Evolutionary conservation across 2,113 vertebrate species (phyloP).

Genomic region (Megaceryle torquata): DNA sequence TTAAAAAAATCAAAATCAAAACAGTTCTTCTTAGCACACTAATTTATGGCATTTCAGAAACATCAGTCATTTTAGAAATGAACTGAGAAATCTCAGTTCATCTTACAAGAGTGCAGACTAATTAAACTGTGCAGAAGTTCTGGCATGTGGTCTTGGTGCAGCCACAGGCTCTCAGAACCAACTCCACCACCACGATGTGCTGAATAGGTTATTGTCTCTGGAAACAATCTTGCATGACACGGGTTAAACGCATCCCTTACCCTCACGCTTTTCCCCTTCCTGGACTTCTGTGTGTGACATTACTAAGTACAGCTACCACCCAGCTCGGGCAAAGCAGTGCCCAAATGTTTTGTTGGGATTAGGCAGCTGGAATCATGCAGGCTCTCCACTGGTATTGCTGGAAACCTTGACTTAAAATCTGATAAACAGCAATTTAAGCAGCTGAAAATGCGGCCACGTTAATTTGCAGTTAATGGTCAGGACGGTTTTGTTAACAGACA

Average conservation of each 20-base stretch:
- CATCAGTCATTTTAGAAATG: not conserved
- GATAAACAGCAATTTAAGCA: not conserved
- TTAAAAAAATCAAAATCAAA: not conserved
- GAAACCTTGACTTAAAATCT: not conserved
- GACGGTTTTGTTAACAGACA: not conserved
- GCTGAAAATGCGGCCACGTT: not conserved
- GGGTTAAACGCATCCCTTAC: not conserved
- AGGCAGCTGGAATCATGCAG: not conserved
- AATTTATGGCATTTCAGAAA: not conserved
- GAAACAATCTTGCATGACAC: not conserved
- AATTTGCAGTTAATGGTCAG: not conserved
- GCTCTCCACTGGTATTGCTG: not conserved
- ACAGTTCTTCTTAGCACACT: not conserved
- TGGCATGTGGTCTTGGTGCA: rapidly evolving
- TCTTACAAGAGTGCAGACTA: not conserved
- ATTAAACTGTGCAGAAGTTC: not conserved
- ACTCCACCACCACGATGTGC: not conserved
- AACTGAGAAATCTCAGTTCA: not conserved
- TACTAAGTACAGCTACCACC: not conserved
- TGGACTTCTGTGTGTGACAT: rapidly evolving
- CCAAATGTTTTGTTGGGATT: not conserved
- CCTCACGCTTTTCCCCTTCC: not conserved
- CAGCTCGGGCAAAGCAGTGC: not conserved
- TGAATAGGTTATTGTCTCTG: not conserved
- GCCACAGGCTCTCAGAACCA: not conserved